These are phyloP conservation scores for Agrochola lota DNA, from an alignment of 2,888 invertebrate species.

Conservation along the genomic window DNA sequence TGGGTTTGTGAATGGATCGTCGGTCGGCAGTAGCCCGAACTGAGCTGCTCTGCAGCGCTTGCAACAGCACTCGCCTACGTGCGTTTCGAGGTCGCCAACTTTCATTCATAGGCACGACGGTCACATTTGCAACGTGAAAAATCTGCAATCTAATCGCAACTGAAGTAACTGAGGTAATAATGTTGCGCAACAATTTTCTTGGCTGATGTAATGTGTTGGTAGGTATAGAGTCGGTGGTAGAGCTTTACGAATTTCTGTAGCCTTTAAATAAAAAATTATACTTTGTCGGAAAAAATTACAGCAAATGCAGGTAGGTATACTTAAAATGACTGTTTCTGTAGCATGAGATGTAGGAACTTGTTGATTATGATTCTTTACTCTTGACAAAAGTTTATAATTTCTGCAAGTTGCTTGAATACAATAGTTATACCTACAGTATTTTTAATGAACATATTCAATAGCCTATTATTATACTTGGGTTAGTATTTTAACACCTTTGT, in stretches of 20 bases:
- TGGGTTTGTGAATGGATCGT: conserved; percentile 84
- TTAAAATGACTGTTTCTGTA: not conserved
- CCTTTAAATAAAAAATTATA: conserved; percentile 23
- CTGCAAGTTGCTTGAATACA: not conserved
- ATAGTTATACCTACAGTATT: conserved; percentile 1
- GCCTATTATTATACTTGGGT: conserved; percentile 9
- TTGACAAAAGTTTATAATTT: not conserved
- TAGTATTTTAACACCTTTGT: conserved; percentile 33
- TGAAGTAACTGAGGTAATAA: conserved; percentile 55
- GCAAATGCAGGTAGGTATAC: not conserved
- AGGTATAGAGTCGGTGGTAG: conserved; percentile 12
- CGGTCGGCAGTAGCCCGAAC: conserved; percentile 59
- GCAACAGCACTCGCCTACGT: conserved; percentile 88
- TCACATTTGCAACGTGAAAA: conserved; percentile 70
- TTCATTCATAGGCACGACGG: conserved; percentile 85
- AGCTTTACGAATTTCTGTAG: conserved; percentile 39
- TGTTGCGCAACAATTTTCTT: conserved; percentile 55
- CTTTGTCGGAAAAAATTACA: conserved; percentile 20
- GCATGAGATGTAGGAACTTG: not conserved
- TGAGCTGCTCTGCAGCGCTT: conserved; percentile 70
- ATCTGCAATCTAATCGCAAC: conserved; percentile 68
- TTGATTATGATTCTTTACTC: conserved; percentile 7
- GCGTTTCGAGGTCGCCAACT: conserved; percentile 87
- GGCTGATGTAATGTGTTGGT: conserved; percentile 43
- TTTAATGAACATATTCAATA: conserved; percentile 13